Evolutionary conservation across 2,113 vertebrate species (phyloP).

Genomic region (Petroica traversi): DNA sequence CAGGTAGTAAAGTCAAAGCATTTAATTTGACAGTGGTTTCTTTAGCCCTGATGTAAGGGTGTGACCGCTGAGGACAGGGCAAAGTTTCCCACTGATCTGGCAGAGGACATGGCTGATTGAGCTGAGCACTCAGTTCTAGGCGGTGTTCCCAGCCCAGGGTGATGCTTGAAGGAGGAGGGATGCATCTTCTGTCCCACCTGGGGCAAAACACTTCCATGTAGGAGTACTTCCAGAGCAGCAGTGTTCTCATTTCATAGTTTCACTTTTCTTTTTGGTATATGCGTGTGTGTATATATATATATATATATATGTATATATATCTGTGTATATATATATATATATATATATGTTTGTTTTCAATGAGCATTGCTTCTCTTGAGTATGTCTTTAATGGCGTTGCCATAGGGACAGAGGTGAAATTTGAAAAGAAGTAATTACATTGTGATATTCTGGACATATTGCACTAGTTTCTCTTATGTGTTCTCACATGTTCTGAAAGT

Average conservation of each 20-base stretch:
- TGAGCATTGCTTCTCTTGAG: neutral
- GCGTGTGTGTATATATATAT: no score
- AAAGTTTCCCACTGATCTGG: neutral
- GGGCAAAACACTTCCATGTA: neutral
- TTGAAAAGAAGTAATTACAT: neutral
- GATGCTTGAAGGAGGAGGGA: neutral
- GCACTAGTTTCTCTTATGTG: neutral
- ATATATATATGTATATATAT: neutral
- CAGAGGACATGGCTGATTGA: neutral
- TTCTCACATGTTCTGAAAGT: constrained; percentile 46
- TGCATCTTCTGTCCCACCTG: neutral
- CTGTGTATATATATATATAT: no score
- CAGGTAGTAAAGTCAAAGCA: neutral
- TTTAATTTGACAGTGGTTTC: neutral
- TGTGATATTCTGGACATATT: neutral
- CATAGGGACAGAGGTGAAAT: neutral
- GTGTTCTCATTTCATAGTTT: neutral
- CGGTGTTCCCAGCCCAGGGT: neutral
- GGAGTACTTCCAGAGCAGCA: neutral
- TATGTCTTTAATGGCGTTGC: neutral
- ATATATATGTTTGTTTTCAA: neutral
- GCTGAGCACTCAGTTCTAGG: neutral
- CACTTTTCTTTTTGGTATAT: neutral
- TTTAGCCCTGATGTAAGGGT: neutral
- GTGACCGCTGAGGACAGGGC: neutral